Evolutionary conservation across 2,888 invertebrate species (phyloP), one percentile per base, ranked within the genome.

Genomic region (Tubiluchus corallicola): DNA sequence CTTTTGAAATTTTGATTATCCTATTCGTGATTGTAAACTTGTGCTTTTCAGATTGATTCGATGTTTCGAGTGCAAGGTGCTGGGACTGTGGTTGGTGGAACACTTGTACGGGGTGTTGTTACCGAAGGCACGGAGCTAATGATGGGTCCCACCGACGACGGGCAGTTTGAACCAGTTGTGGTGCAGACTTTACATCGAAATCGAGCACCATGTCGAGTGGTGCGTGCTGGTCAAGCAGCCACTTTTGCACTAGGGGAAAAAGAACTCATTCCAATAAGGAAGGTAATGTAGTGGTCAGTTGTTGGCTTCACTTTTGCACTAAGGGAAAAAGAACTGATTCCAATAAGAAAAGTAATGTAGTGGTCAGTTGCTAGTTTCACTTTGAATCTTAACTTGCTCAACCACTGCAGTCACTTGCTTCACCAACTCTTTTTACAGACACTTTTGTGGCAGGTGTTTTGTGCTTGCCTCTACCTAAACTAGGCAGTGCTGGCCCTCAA

Each of bases 121-220:
- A 71, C 71, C 2, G 52, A 43, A 45, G 44, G 45, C 43, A 17
- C n/a, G 18, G 17, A 43, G 16, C 13, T 15, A 13, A 50, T 47
- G 15, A 18, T 19, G 13, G 53, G 45, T 80, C 2, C 85, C 84
- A 0, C 62, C 82, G 57, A 60, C 21, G 53, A 57, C 17, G 66
- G 64, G 29, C 52, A 53, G 40, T 94, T 90, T 65, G 71, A 73
- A 42, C 71, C 75, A 4, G 82, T 82, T 0, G 69, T 68, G 13
- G 78, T 96, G 3, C 77, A 79, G 51, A 83, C 84, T 2, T 76
- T 96, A 44, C 87, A 92, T 65, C 72, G 94, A 3, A 90, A 94
- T 65, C 77, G 90, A 52, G 82, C 88, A 3, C 84, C 88, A 0
- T 85, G 88, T 59, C 73, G 83, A 38, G 68, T 76, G 44, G 92